These are phyloP conservation scores for Pyxicephalus adspersus DNA, from an alignment of 2,113 vertebrate genomes.

Conservation along the genomic window DNA sequence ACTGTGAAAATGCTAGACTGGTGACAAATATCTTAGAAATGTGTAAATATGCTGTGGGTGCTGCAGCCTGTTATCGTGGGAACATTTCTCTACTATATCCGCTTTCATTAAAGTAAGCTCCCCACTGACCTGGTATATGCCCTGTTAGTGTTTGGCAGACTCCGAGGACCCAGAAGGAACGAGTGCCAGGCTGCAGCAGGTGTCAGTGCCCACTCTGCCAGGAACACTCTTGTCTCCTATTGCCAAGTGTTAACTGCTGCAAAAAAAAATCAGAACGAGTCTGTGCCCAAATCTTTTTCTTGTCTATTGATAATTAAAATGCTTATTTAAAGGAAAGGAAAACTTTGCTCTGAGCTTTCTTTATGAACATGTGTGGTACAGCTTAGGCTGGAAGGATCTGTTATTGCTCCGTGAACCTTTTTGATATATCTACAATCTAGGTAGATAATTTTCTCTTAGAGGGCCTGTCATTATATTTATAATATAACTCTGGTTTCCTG, in stretches of 20 bases:
- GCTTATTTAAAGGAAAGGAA: too few relatives aligned
- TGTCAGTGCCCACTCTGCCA: neutral
- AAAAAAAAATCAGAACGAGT: too few relatives aligned
- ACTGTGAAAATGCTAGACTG: conserved; percentile 6
- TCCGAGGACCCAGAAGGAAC: neutral
- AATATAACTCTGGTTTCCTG: too few relatives aligned
- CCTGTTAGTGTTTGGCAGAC: neutral
- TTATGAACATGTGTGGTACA: too few relatives aligned
- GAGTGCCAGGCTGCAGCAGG: neutral
- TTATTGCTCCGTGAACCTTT: too few relatives aligned
- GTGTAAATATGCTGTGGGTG: neutral
- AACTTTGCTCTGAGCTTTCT: too few relatives aligned
- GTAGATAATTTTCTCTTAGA: too few relatives aligned
- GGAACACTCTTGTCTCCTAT: neutral
- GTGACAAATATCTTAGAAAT: conserved; percentile 36
- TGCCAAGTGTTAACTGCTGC: neutral
- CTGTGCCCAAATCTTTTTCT: too few relatives aligned
- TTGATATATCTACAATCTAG: too few relatives aligned
- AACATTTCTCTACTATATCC: conserved; percentile 37
- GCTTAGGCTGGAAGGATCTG: too few relatives aligned
- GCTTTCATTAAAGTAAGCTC: neutral
- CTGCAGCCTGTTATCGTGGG: conserved; percentile 16
- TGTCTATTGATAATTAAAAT: too few relatives aligned
- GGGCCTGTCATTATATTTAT: too few relatives aligned
- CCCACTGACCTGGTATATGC: neutral